A percentile compares a stretch with the other conserved stretches of the same genome.
phyloP scores from a whole-genome alignment of 1,140 invertebrate genomes.

The Pachyrhynchus sulphureomaculatus region DNA sequence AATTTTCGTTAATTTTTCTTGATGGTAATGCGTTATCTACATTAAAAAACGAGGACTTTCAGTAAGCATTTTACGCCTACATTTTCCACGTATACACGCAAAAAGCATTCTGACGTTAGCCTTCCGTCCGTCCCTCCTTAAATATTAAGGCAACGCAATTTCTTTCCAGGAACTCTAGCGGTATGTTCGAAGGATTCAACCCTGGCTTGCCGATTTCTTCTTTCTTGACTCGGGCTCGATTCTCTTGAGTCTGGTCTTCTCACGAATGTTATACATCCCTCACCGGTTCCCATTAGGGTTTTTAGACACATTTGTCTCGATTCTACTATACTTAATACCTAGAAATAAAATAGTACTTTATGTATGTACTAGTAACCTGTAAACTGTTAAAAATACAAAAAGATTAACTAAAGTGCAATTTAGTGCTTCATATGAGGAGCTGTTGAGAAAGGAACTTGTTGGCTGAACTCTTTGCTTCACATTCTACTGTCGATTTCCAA shows the following conservation, averaged over 20 bases:
- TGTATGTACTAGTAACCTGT: too few relatives aligned
- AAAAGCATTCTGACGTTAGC: too few relatives aligned
- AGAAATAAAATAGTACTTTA: neutral
- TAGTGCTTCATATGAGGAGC: too few relatives aligned
- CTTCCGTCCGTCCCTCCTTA: slow-evolving; percentile 43
- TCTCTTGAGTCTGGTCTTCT: slow-evolving; percentile 46
- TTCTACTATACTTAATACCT: slow-evolving; percentile 52
- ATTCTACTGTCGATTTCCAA: too few relatives aligned
- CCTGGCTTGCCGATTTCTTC: slow-evolving; percentile 52
- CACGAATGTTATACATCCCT: slow-evolving; percentile 47
- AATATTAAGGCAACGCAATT: slow-evolving; percentile 75
- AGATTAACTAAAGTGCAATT: too few relatives aligned
- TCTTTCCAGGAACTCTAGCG: slow-evolving; percentile 67
- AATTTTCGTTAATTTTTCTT: too few relatives aligned
- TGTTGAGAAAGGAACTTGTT: too few relatives aligned
- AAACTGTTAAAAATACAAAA: neutral
- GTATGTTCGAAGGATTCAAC: slow-evolving; percentile 65
- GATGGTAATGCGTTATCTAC: too few relatives aligned
- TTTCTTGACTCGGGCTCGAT: slow-evolving; percentile 43
- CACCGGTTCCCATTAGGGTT: slow-evolving; percentile 60
- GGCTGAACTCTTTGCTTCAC: too few relatives aligned
- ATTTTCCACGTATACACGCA: too few relatives aligned
- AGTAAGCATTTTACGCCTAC: too few relatives aligned
- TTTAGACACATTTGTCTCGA: slow-evolving; percentile 54
- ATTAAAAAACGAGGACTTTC: too few relatives aligned